A percentile compares a stretch with the other conserved stretches of the same genome.
Conservation (phyloP, 2,888 invertebrate genomes). For the Athrips mouffetella region DNA sequence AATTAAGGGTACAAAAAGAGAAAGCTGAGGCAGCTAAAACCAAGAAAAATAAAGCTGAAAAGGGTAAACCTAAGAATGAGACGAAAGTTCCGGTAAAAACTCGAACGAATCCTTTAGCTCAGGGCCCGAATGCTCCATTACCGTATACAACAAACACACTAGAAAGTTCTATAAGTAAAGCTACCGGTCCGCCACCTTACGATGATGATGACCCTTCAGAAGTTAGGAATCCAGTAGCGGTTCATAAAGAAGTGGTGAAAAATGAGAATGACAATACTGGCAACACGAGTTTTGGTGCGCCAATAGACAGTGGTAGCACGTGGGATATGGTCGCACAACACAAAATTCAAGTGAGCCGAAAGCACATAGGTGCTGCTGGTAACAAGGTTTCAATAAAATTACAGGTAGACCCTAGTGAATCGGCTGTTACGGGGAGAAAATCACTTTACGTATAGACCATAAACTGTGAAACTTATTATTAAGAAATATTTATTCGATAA, state of each 20-base stretch:
- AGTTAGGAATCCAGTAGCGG: neutral
- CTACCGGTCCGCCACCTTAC: slow-evolving; percentile 64
- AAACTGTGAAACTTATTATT: no score
- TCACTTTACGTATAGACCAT: slow-evolving; percentile 11
- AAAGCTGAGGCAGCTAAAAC: slow-evolving; percentile 26
- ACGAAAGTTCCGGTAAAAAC: slow-evolving; percentile 24
- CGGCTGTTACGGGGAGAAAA: slow-evolving; percentile 2
- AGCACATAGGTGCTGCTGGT: slow-evolving; percentile 26
- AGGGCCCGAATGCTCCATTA: slow-evolving; percentile 15
- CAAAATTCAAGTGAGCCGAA: slow-evolving; percentile 57
- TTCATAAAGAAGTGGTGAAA: slow-evolving; percentile 25
- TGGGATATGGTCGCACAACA: slow-evolving; percentile 78
- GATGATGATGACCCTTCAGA: slow-evolving; percentile 19
- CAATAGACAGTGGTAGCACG: slow-evolving; percentile 46
- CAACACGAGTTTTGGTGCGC: slow-evolving; percentile 53
- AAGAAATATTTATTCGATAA: no score
- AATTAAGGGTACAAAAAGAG: slow-evolving; percentile 27
- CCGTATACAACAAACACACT: slow-evolving; percentile 45
- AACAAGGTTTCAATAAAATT: slow-evolving; percentile 14
- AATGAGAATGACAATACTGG: slow-evolving; percentile 41
- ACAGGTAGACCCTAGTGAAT: neutral
- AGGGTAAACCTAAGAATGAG: slow-evolving; percentile 25
- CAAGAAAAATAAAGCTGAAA: slow-evolving; percentile 24
- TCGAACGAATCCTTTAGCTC: slow-evolving; percentile 20
- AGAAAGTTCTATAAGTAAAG: slow-evolving; percentile 63